Percentiles rank a stretch among this genome's conserved stretches.
These are phyloP conservation scores for Glaucomys volans DNA, from an alignment of 2,113 vertebrate genomes.

Conservation along the genomic window DNA sequence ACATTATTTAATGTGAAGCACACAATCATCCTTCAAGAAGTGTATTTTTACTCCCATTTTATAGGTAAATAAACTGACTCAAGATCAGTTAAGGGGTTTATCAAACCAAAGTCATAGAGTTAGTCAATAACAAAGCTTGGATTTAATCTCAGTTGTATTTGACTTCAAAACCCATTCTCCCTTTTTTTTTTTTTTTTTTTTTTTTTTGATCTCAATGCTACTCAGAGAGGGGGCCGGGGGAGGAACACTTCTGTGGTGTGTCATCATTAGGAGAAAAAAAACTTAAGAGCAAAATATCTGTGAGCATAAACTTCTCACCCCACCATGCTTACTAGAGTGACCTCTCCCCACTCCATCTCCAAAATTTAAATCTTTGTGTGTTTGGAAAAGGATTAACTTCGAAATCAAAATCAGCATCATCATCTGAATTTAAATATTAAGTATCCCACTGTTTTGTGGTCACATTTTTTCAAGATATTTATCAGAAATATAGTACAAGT, in stretches of 20 bases:
- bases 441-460: not conserved
- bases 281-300: not conserved
- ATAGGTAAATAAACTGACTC: not conserved
- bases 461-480: not conserved
- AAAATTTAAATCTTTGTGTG: not conserved
- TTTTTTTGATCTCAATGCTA: not conserved
- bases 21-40: not conserved
- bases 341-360: not conserved
- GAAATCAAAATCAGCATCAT: not conserved
- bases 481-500: not conserved
- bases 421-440: not conserved
- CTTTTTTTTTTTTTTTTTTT: not conserved
- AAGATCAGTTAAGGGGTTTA: not conserved
- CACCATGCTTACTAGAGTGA: not conserved
- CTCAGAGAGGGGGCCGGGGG: not conserved
- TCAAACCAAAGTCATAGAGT: not conserved
- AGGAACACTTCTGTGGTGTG: not conserved
- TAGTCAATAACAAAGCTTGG: not conserved
- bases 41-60: not conserved
- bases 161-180: not conserved
- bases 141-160: not conserved
- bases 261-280: constrained; percentile 18
- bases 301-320: not conserved
- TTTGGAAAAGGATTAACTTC: not conserved
- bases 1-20: not conserved